Evolutionary conservation across 2,888 invertebrate species (phyloP).

Genomic region (Hydrotaea diabolus): DNA sequence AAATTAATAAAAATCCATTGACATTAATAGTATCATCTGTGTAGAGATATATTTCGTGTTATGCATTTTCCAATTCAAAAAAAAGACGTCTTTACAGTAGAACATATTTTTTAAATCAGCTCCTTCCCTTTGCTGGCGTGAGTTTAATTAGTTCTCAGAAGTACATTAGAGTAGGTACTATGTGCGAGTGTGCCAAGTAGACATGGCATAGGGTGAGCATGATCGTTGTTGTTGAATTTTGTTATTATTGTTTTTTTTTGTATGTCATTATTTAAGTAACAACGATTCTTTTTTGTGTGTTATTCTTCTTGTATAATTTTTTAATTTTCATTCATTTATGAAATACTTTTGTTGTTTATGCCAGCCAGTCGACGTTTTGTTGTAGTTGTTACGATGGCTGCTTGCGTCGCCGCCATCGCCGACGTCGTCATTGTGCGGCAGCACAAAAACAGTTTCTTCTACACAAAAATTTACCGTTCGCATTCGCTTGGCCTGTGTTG

Average conservation of each 20-base stretch:
- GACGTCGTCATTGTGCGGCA: not conserved
- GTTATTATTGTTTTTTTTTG: not conserved
- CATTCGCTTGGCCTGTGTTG: slow-evolving; percentile 62
- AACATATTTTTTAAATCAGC: too few species aligned
- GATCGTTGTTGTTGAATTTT: not conserved
- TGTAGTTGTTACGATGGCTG: not conserved
- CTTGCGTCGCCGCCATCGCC: not conserved
- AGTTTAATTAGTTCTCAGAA: too few species aligned
- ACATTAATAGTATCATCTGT: too few species aligned
- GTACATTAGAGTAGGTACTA: too few species aligned
- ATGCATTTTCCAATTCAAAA: too few species aligned
- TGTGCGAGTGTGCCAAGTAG: not conserved
- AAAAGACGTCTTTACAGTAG: too few species aligned
- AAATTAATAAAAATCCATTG: too few species aligned
- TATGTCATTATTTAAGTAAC: slow-evolving; percentile 24
- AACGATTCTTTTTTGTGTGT: slow-evolving; percentile 17
- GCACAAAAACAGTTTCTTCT: slow-evolving; percentile 17
- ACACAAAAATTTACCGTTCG: slow-evolving; percentile 75
- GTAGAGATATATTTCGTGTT: too few species aligned
- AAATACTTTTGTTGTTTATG: slow-evolving; percentile 10
- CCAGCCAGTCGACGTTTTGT: too few species aligned
- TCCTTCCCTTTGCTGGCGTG: too few species aligned
- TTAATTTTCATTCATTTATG: slow-evolving; percentile 47
- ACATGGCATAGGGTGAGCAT: not conserved
- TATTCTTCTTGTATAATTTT: slow-evolving; percentile 57